Percentiles rank a stretch among this genome's conserved stretches.
These are phyloP conservation scores for Picathartes gymnocephalus DNA, from an alignment of 2,113 vertebrate species.

Conservation along the genomic window DNA sequence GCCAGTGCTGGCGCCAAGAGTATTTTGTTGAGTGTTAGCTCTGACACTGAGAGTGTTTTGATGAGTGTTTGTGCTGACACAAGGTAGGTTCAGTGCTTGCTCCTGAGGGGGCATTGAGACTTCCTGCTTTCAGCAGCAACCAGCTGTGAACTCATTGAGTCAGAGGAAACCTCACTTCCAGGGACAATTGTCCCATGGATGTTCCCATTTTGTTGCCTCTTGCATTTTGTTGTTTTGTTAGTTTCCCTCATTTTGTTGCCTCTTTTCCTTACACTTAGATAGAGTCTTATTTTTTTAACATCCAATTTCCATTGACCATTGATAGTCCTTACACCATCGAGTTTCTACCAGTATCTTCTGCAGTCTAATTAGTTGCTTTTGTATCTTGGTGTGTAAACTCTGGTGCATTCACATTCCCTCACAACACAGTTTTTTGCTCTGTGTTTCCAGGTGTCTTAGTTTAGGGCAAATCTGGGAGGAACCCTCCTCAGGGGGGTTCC, in stretches of 20 bases:
- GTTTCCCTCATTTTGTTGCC: not conserved
- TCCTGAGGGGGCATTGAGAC: not conserved
- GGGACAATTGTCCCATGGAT: not conserved
- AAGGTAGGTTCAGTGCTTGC: not conserved
- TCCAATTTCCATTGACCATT: not conserved
- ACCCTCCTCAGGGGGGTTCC: no score
- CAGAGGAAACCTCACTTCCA: not conserved
- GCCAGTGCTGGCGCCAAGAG: not conserved
- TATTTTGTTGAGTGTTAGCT: not conserved
- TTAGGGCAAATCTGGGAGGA: no score
- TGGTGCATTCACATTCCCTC: not conserved
- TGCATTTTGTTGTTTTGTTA: no score
- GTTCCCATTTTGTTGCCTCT: no score
- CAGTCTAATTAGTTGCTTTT: not conserved
- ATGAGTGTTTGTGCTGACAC: not conserved
- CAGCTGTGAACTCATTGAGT: not conserved
- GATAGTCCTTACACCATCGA: not conserved
- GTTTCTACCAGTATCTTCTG: not conserved
- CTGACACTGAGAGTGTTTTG: not conserved
- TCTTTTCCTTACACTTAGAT: not conserved
- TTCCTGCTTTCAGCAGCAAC: not conserved
- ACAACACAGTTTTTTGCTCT: not conserved
- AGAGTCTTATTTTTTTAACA: not conserved
- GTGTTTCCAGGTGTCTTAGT: no score
- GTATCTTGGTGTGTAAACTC: not conserved